Base-by-base conservation (phyloP, 2,797 vertebrate species). In the Galaxias olidus region DNA sequence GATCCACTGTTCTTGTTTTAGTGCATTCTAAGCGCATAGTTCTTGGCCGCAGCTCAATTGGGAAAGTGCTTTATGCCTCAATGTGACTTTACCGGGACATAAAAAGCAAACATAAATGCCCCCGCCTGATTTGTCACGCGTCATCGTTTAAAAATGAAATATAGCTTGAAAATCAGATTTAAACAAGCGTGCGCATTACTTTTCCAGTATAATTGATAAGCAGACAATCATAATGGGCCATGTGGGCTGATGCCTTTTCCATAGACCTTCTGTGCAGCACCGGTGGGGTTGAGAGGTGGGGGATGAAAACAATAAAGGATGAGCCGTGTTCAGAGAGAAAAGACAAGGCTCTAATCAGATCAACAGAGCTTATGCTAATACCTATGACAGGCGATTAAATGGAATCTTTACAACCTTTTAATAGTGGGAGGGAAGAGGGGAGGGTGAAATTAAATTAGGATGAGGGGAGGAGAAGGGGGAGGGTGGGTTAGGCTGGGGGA, bases 311-410 rank as follows among this genome's bases (percentile, higher is more conserved):
- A 47, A 10, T 10, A 47, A 10, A 47, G 3, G 45, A 47, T 47
- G 13, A 47, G 13, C 19, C n/a, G 50, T 42, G 30, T 61, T 51
- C 14, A 20, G 45, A 47, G 7, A 11, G 13, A 60, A 30, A n/a
- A 72, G 61, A 73, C 63, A 80, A 80, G 80, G 83, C 76, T 78
- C 72, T 81, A 83, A 80, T 65, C 73, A 80, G 79, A 82, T 89
- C 76, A 81, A 64, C 61, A 42, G 48, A 74, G 70, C 72, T 89
- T 77, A 81, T 65, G 68, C 47, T 82, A 78, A 84, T 74, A 68
- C 78, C 73, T 68, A 18, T 7, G 14, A 73, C 74, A 64, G 72
- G 60, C 77, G 75, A 87, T 73, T 81, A 57, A 79, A 76, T 63
- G 1, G 61, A 63, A 63, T 63, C 58, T 67, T 61, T 50, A 70